Base-by-base conservation (phyloP, 2,113 vertebrate species). In the Willisornis vidua region DNA sequence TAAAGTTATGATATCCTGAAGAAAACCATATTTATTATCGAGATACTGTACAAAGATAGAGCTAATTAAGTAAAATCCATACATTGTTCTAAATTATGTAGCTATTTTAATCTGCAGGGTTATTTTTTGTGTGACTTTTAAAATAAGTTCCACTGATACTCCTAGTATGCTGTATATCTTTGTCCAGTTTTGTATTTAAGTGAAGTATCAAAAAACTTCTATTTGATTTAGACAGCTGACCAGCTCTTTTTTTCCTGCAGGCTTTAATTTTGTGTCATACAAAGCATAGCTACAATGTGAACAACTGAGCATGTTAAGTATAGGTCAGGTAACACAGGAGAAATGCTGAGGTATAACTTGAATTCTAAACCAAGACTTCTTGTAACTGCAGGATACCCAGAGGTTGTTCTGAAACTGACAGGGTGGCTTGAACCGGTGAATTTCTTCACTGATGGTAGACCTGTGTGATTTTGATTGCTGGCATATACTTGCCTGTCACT, bases 181-280 rank as follows among this genome's bases (percentile, higher is more conserved):
- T 46, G 45, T 58, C 33, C 61, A 58, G 26, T 45, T 84, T 84
- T 33, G 1, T 89, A 19, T 45, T 74, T 62, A 80, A 79, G 19
- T 71, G 18, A 85, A 76, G 8, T 62, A 28, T 57, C 18, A 43
- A 41, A 41, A 70, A 70, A 55, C 14, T 7, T 51, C 14, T 19
- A 18, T 0, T 37, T 55, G 23, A 68, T 58, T 72, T 80, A 87
- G 73, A 48, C 20, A 84, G 55, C 72, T 90, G 76, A 68, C 41
- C 23, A 28, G 46, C n/a, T 28, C 61, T 86, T 55, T 71, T 74
- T 74, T 80, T 8, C 41, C 55, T 75, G 25, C 37, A 87, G 85
- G 43, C 77, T 84, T 95, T 89, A 81, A 63, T 91, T 91, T 74
- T 94, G 49, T 94, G 68, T 81, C 65, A 52, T 82, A 54, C 6